phyloP scores from a whole-genome alignment of 2,113 vertebrate genomes.

The Vimba vimba region DNA sequence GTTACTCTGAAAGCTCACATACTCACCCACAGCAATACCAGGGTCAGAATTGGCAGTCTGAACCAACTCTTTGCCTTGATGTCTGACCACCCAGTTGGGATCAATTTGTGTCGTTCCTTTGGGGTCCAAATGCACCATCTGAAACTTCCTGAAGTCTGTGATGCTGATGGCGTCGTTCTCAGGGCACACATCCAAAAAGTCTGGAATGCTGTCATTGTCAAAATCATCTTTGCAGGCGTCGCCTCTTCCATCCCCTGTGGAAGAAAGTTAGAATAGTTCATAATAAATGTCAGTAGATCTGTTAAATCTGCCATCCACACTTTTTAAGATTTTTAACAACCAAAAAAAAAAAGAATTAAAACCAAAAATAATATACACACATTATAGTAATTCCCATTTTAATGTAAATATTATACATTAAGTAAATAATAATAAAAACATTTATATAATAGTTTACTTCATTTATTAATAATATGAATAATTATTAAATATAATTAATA shows the following conservation, averaged over 20 bases:
- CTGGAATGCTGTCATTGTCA: constrained; percentile 92
- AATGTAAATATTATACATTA: not conserved
- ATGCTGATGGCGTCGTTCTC: constrained; percentile 92
- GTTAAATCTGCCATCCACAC: not conserved
- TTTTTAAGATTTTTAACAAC: not conserved
- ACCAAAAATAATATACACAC: not conserved
- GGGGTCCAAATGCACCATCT: constrained; percentile 97
- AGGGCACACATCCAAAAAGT: constrained; percentile 93
- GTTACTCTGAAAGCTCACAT: not conserved
- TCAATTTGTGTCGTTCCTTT: constrained; percentile 98
- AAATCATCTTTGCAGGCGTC: constrained; percentile 97
- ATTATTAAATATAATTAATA: too few species aligned
- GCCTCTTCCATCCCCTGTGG: constrained; percentile 90
- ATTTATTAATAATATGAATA: too few species aligned
- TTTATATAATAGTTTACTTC: too few species aligned
- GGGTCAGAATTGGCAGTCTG: constrained; percentile 98
- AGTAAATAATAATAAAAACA: not conserved
- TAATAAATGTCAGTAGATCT: not conserved
- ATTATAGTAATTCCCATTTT: not conserved
- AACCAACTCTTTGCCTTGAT: constrained; percentile 96
- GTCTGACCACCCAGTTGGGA: constrained; percentile 97
- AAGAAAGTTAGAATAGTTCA: not conserved
- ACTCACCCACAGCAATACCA: constrained; percentile 95
- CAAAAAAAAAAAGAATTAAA: not conserved
- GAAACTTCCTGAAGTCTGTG: constrained; percentile 98